A percentile compares a stretch with the other conserved stretches of the same genome.
These are phyloP conservation scores for Junonia oenone DNA, from an alignment of 2,888 invertebrate species.

Conservation along the genomic window DNA sequence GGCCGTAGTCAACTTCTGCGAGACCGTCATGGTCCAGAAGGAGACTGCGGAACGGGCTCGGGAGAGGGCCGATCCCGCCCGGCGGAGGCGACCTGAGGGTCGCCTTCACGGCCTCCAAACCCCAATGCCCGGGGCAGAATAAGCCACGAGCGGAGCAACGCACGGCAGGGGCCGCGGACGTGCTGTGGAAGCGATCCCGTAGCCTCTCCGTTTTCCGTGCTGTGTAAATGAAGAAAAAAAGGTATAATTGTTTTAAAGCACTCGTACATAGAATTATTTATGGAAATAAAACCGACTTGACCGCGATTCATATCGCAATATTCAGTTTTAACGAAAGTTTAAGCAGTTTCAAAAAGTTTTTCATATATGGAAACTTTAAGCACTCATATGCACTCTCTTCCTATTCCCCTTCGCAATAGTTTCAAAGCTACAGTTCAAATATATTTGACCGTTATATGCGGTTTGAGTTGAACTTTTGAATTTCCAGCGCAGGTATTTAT, in stretches of 20 bases:
- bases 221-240: too few species aligned
- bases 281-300: constrained; percentile 15
- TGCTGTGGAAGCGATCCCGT: too few species aligned
- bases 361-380: constrained; percentile 22
- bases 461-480: neutral
- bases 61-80: too few species aligned
- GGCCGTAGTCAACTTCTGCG: too few species aligned
- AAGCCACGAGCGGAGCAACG: too few species aligned
- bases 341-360: constrained; percentile 22
- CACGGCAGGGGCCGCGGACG: too few species aligned
- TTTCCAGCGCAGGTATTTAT: neutral
- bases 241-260: neutral
- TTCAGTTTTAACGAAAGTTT: constrained; percentile 24
- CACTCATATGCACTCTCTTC: constrained; percentile 15
- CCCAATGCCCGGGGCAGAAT: too few species aligned
- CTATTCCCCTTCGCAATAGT: constrained; percentile 9
- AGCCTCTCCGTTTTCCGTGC: too few species aligned
- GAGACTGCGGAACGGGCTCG: too few species aligned
- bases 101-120: too few species aligned
- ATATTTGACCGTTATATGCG: neutral
- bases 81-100: too few species aligned
- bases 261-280: constrained; percentile 8
- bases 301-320: constrained; percentile 15
- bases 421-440: constrained; percentile 10
- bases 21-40: too few species aligned